Conservation (phyloP, 2,888 invertebrate genomes). For the Nowickia ferox region DNA sequence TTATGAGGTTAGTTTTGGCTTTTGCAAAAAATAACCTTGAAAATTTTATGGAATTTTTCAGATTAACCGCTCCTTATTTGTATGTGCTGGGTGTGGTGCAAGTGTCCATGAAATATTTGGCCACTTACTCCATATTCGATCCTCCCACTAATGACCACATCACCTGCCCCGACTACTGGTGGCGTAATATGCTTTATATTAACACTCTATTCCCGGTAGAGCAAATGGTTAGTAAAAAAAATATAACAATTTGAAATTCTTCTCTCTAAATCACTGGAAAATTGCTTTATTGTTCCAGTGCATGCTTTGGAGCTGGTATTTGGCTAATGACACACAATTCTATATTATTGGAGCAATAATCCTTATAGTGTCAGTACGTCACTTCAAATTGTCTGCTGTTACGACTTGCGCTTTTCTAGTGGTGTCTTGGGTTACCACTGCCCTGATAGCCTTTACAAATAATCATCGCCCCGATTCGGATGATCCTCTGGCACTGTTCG, state of each 20-base stretch:
- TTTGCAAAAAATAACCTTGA: neutral
- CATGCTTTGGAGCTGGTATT: constrained; percentile 96
- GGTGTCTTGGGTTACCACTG: constrained; percentile 91
- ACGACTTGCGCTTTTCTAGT: constrained; percentile 87
- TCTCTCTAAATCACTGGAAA: neutral
- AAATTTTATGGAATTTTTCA: constrained; percentile 78
- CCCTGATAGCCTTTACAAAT: constrained; percentile 90
- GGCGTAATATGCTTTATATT: constrained; percentile 93
- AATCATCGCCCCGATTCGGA: constrained; percentile 91
- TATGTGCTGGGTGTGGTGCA: constrained; percentile 92
- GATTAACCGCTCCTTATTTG: constrained; percentile 91
- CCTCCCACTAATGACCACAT: constrained; percentile 91
- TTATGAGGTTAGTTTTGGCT: constrained; percentile 85
- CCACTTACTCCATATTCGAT: constrained; percentile 91
- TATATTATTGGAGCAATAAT: constrained; percentile 92
- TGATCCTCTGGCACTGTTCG: constrained; percentile 92
- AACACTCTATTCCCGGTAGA: constrained; percentile 93
- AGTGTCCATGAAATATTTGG: constrained; percentile 94
- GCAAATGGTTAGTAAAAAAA: constrained; percentile 87
- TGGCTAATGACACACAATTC: constrained; percentile 94
- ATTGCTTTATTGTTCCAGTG: constrained; percentile 85
- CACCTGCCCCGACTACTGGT: constrained; percentile 93
- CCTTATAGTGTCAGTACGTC: constrained; percentile 90
- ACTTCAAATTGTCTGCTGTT: constrained; percentile 90
- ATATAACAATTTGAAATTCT: neutral